Conservation (phyloP, 2,113 vertebrate genomes). For the Epinephelus fuscoguttatus region DNA sequence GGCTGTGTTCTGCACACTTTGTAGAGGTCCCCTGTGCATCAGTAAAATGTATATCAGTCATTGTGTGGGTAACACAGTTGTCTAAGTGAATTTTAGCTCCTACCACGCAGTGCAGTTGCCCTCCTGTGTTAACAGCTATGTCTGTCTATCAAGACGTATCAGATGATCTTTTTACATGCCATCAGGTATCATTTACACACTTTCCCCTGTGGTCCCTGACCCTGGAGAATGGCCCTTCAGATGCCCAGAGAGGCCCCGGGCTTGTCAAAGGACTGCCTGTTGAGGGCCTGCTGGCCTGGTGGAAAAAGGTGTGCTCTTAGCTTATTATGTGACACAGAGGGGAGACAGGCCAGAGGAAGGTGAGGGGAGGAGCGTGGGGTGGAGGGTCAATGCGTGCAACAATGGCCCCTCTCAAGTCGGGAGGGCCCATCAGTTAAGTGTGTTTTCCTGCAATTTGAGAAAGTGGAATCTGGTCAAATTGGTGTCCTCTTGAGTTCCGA, state of each 20-base stretch:
- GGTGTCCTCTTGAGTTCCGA: conserved; percentile 72
- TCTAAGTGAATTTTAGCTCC: too few species aligned
- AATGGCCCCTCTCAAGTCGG: conserved; percentile 74
- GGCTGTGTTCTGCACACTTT: not conserved
- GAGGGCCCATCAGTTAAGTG: conserved; percentile 79
- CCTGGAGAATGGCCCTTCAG: conserved; percentile 64
- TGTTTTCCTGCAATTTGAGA: conserved; percentile 82
- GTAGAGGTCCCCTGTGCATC: not conserved
- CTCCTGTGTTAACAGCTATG: conserved; percentile 41
- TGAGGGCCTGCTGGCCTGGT: conserved; percentile 51
- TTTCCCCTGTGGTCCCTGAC: conserved; percentile 66
- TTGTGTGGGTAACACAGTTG: not conserved
- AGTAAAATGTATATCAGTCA: not conserved
- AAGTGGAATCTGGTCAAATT: conserved; percentile 82
- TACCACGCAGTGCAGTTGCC: conserved; percentile 25
- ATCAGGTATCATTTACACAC: conserved; percentile 75
- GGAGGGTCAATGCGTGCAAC: conserved; percentile 64
- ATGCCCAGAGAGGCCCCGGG: conserved; percentile 59
- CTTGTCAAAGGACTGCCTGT: conserved; percentile 74
- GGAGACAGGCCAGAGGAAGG: conserved; percentile 71
- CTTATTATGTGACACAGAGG: conserved; percentile 74
- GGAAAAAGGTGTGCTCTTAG: conserved; percentile 70
- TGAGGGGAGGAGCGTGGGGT: conserved; percentile 55
- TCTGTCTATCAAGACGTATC: conserved; percentile 50
- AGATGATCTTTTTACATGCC: conserved; percentile 72